phyloP scores from a whole-genome alignment of 2,888 invertebrate genomes.

The Cryptus viduatorius region DNA sequence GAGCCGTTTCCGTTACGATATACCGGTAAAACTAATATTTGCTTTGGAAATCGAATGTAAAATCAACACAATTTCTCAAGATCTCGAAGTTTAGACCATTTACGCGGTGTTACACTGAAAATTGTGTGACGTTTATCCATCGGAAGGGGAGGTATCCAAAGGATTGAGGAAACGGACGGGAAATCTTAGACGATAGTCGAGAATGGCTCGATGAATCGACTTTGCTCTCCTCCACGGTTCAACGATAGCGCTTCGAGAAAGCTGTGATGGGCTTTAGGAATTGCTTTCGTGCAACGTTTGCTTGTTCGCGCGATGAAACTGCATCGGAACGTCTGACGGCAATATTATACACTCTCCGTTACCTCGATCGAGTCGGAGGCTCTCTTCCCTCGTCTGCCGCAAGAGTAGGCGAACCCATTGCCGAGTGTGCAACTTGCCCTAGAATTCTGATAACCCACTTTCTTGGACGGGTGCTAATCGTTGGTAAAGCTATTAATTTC shows the following conservation, averaged over 20 bases:
- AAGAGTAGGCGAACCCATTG: neutral
- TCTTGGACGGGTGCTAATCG: conserved; percentile 54
- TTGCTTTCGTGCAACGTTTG: conserved; percentile 43
- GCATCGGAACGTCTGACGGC: conserved; percentile 8
- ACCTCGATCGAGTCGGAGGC: neutral
- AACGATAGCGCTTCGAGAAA: neutral
- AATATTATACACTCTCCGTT: conserved; percentile 3
- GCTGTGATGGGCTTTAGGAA: conserved; percentile 12
- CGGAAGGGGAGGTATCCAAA: too few species aligned
- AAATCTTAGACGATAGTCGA: neutral
- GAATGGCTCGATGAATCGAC: conserved; percentile 34
- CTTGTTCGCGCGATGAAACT: conserved; percentile 40
- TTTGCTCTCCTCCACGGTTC: conserved; percentile 1
- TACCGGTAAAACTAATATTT: neutral
- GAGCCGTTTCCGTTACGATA: neutral
- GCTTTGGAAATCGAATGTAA: neutral
- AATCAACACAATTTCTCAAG: neutral
- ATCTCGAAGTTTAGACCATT: neutral
- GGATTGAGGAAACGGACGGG: neutral
- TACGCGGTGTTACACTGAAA: neutral
- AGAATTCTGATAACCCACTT: conserved; percentile 62
- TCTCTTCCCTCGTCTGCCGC: neutral
- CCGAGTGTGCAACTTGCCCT: conserved; percentile 22
- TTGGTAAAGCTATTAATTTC: conserved; percentile 59
- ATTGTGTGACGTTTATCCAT: neutral